Evolutionary conservation across 2,797 vertebrate genomes (phyloP).

Genomic region (Phrynocephalus forsythii): DNA sequence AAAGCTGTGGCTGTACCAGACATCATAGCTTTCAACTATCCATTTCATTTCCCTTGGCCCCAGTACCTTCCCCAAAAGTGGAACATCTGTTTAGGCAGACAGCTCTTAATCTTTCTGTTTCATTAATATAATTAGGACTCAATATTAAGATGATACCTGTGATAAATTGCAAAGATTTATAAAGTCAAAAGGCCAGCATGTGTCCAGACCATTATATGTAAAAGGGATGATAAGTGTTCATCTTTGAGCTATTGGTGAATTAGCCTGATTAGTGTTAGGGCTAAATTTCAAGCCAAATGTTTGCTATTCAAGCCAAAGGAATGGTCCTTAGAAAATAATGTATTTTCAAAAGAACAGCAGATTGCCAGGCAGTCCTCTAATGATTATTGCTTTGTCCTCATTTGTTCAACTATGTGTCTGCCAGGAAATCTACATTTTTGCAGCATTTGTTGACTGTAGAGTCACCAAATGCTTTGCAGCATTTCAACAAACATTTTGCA

Average conservation of each 20-base stretch:
- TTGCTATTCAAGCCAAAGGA: not conserved
- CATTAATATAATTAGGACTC: not conserved
- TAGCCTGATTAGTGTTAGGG: not conserved
- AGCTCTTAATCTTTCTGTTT: not conserved
- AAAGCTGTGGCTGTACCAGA: not conserved
- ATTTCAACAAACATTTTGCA: no score
- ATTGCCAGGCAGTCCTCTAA: not conserved
- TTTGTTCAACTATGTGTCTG: not conserved
- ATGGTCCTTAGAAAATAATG: not conserved
- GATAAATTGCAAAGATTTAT: not conserved
- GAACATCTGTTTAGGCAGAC: no score
- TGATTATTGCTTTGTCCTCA: not conserved
- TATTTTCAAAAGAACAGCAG: not conserved
- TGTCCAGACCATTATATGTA: not conserved
- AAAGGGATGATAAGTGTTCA: not conserved
- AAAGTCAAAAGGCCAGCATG: not conserved
- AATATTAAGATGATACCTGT: not conserved
- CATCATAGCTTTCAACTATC: no score
- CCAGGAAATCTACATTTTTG: not conserved
- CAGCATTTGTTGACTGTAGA: constrained; percentile 3
- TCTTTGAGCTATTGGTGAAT: not conserved
- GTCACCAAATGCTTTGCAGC: no score
- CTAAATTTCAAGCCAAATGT: not conserved
- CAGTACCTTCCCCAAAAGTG: not conserved
- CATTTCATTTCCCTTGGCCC: not conserved